These are phyloP conservation scores for Cygnus buccinator DNA, from an alignment of 2,113 vertebrate species.

Conservation along the genomic window DNA sequence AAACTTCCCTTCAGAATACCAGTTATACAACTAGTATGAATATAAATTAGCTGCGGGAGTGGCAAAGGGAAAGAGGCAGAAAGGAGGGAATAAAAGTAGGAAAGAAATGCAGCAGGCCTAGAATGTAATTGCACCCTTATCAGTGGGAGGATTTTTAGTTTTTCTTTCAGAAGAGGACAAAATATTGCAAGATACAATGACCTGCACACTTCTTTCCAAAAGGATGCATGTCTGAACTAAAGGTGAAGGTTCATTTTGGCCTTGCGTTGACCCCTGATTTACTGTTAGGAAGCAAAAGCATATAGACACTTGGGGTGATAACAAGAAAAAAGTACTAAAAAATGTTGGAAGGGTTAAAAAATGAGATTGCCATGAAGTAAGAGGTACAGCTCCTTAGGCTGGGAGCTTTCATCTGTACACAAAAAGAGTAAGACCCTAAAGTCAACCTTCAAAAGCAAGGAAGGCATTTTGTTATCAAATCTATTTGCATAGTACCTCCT, in stretches of 20 bases:
- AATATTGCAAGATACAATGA: neutral
- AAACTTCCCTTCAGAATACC: neutral
- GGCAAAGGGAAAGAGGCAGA: neutral
- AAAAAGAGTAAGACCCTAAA: constrained; percentile 15
- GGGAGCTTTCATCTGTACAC: neutral
- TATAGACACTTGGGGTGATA: neutral
- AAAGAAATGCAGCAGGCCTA: neutral
- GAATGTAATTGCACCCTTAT: neutral
- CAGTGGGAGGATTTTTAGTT: neutral
- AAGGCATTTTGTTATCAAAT: constrained; percentile 38
- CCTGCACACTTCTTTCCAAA: neutral
- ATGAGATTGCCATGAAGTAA: neutral
- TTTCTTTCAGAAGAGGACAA: neutral
- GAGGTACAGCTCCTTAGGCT: neutral
- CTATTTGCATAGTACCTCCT: constrained; percentile 55
- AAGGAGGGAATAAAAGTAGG: neutral
- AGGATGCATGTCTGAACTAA: neutral
- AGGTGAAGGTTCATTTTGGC: neutral
- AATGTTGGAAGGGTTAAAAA: neutral
- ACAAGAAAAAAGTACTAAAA: neutral
- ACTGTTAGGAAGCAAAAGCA: neutral
- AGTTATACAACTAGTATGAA: neutral
- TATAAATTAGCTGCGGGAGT: neutral
- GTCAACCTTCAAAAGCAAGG: constrained; percentile 46
- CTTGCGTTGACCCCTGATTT: neutral